Evolutionary conservation across 2,113 vertebrate genomes (phyloP).

Genomic region (Callipepla californica): DNA sequence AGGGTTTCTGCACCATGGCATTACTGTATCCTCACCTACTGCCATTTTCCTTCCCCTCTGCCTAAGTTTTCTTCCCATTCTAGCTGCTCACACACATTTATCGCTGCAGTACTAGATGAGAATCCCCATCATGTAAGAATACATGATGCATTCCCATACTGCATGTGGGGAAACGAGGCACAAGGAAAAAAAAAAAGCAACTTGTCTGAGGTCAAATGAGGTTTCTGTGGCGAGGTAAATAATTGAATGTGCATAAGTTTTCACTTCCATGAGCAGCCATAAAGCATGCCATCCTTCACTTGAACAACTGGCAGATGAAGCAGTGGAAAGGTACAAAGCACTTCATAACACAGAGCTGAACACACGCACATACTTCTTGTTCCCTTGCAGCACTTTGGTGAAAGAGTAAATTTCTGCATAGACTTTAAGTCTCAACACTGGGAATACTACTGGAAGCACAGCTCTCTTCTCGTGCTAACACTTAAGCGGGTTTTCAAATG

Average conservation of each 20-base stretch:
- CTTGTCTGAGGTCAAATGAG: background rate
- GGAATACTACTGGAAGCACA: background rate
- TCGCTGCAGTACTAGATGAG: rapidly evolving
- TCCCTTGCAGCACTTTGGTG: background rate
- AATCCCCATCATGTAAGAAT: background rate
- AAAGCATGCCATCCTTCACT: background rate
- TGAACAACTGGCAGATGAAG: background rate
- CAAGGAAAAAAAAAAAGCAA: background rate
- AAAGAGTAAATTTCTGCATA: background rate
- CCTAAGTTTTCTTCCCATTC: background rate
- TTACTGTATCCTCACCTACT: background rate
- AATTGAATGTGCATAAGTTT: background rate
- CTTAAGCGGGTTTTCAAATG: background rate
- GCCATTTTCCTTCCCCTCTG: background rate
- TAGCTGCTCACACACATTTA: background rate
- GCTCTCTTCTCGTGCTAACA: background rate
- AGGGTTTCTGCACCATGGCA: background rate
- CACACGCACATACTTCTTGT: background rate
- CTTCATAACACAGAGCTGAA: background rate
- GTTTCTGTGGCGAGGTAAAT: slow-evolving; percentile 20
- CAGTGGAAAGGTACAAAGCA: background rate
- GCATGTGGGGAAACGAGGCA: background rate
- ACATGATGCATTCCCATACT: background rate
- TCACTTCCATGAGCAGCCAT: background rate
- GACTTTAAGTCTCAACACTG: background rate